Evolutionary conservation across 2,113 vertebrate genomes (phyloP).

Genomic region (Coptodon bakossiorum): DNA sequence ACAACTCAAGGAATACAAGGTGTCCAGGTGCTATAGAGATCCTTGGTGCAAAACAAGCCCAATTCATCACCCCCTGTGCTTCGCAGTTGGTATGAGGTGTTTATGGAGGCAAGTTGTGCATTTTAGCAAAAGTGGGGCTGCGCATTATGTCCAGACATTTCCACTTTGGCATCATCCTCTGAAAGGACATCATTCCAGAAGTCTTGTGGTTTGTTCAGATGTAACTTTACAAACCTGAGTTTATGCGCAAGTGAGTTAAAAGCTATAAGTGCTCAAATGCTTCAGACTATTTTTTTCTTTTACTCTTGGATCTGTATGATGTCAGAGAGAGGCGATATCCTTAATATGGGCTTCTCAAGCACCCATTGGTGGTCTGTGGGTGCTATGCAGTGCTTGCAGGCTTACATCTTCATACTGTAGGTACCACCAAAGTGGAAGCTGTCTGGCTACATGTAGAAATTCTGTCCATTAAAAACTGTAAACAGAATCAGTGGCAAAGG

Average conservation of each 20-base stretch:
- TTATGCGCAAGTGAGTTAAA: not conserved
- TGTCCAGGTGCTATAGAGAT: not conserved
- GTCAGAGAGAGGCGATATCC: not conserved
- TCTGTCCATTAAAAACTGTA: not conserved
- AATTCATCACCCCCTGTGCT: not conserved
- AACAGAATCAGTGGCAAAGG: accelerated
- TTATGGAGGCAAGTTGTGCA: not conserved
- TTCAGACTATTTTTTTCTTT: accelerated
- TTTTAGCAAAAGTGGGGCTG: not conserved
- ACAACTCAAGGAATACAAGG: not conserved
- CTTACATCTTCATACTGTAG: not conserved
- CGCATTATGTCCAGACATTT: not conserved
- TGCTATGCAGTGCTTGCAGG: not conserved
- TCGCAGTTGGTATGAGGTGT: not conserved
- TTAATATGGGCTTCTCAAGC: not conserved
- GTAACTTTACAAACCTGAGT: not conserved
- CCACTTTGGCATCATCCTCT: not conserved
- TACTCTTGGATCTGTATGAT: not conserved
- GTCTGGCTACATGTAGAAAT: not conserved
- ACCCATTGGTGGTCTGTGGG: not conserved
- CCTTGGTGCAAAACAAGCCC: accelerated
- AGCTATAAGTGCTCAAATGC: accelerated
- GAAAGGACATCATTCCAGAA: not conserved
- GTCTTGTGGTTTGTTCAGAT: not conserved
- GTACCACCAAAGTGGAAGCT: accelerated